Percentiles rank a stretch among this genome's conserved stretches.
Conservation (phyloP, 1,140 invertebrate species). For the Aricia agestis region DNA sequence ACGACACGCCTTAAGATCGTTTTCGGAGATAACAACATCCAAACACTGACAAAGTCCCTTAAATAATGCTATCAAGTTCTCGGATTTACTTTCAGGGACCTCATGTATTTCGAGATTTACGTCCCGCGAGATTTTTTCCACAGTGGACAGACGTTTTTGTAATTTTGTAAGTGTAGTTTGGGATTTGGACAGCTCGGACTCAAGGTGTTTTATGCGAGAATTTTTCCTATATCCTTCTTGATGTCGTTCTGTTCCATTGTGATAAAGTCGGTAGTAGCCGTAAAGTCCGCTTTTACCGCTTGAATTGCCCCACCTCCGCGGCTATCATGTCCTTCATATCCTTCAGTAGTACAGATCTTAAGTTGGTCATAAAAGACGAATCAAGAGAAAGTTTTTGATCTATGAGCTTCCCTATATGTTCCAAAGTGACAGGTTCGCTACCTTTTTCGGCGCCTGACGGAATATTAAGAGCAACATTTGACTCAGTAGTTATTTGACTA, state of each 20-base stretch:
- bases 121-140: background rate
- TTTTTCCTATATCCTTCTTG: background rate
- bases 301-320: background rate
- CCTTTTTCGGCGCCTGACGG: background rate
- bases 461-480: background rate
- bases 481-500: background rate
- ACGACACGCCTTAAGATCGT: constrained; percentile 7
- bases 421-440: background rate
- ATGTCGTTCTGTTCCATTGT: background rate
- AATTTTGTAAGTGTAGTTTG: background rate
- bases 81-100: background rate
- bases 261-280: constrained; percentile 4
- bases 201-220: background rate
- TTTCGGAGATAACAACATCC: background rate
- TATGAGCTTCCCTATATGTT: background rate
- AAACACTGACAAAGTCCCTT: constrained; percentile 4
- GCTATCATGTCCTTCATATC: background rate
- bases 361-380: background rate
- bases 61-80: background rate
- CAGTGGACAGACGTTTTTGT: background rate
- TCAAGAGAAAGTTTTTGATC: background rate
- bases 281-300: background rate
- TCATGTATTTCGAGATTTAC: background rate
- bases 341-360: background rate
- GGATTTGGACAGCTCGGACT: background rate